Base-by-base conservation (phyloP, 2,113 vertebrate genomes). In the Peromyscus maniculatus region DNA sequence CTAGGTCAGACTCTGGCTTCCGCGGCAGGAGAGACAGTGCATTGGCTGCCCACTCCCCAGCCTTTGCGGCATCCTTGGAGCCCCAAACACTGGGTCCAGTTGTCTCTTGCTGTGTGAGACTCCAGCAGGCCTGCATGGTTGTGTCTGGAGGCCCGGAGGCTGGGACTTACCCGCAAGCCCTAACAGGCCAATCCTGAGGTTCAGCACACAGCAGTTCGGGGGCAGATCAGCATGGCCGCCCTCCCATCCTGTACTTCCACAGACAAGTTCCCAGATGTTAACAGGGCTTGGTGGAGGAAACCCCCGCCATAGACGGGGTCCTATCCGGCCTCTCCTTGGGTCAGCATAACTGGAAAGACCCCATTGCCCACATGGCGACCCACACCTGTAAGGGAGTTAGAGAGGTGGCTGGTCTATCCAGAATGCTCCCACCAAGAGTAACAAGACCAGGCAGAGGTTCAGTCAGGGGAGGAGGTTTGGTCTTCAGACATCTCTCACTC, bases 351-450 rank as follows among this genome's bases (percentile, higher is more conserved):
- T 31, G 39, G 7, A 22, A 1, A 19, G 39, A 46, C 26, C 22
- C 88, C 1, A 0, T 12, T 10, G 22, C 26, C 19, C 64, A 28
- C 1, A 0, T 7, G n/a, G 28, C 11, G 5, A 46, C n/a, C 4
- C 0, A 1, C 59, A 17, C 43, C 75, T 55, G 16, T 6, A 1
- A 59, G 9, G 21, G 52, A 59, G 22, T 16, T 80, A 33, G 17
- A 49, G 5, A 11, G 24, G 75, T 8, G 8, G 17, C n/a, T 75
- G 1, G 21, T 74, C 69, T 46, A 10, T 46, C 24, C 36, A 71
- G 43, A 11, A 46, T 15, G 24, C 15, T 39, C 55, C 49, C 1
- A 13, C 52, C 62, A 5, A 31, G 3, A 67, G 75, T 26, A 11
- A 22, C 15, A 6, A 31, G 4, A 39, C 36, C 57, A 1, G 31